Percentiles rank a stretch among this genome's conserved stretches.
phyloP scores from a whole-genome alignment of 2,888 invertebrate species.

The Ichneumon xanthorius region DNA sequence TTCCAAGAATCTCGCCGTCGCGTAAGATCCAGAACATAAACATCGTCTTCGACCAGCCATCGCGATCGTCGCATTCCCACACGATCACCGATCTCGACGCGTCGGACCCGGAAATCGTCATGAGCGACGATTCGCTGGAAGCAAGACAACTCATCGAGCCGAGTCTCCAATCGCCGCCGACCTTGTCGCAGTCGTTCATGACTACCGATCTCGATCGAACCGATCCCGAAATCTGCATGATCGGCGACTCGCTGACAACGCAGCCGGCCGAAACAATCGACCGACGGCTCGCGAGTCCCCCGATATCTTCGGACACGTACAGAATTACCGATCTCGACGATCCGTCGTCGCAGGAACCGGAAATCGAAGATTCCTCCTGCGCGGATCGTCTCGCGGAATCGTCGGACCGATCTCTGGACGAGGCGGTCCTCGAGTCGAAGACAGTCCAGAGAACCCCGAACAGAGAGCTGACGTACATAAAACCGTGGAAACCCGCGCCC shows the following conservation, averaged over 20 bases:
- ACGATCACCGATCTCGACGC: slow-evolving; percentile 57
- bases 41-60: slow-evolving; percentile 67
- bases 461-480: slow-evolving; percentile 34
- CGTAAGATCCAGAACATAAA: slow-evolving; percentile 78
- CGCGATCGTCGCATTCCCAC: background rate
- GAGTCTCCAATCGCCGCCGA: background rate
- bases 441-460: background rate
- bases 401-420: background rate
- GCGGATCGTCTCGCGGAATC: background rate
- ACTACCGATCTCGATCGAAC: background rate
- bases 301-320: background rate
- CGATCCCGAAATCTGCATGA: background rate
- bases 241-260: background rate
- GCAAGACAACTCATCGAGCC: background rate
- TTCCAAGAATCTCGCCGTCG: slow-evolving; percentile 76
- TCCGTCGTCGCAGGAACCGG: background rate
- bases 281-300: background rate
- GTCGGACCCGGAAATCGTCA: background rate
- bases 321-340: background rate
- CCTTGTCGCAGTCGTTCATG: background rate
- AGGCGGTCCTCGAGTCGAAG: background rate
- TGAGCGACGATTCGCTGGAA: slow-evolving; percentile 40
- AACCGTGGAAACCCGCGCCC: slow-evolving; percentile 32
- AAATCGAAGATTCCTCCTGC: background rate
- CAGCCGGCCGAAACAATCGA: background rate